Conservation (phyloP, 2,888 invertebrate species). For the Nephrocerus scutellatus region DNA sequence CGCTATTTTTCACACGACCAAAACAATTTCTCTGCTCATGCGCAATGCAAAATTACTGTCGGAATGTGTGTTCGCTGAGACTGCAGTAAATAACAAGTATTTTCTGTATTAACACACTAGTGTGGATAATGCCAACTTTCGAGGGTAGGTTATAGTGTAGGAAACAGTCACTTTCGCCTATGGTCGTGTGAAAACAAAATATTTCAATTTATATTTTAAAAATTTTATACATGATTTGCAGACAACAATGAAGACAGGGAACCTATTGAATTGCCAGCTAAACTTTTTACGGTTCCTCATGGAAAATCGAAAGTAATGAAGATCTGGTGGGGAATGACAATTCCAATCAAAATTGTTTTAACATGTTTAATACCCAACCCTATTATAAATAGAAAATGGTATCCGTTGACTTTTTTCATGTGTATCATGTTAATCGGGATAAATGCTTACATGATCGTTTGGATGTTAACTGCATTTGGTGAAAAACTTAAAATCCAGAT, state of each 20-base stretch:
- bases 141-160: too few relatives aligned
- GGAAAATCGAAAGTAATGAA: constrained; percentile 30
- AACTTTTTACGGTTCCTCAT: constrained; percentile 49
- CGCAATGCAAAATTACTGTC: too few relatives aligned
- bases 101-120: too few relatives aligned
- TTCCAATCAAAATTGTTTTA: constrained; percentile 64
- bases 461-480: constrained; percentile 89
- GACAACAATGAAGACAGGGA: constrained; percentile 34
- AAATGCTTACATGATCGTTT: constrained; percentile 80
- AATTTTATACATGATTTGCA: constrained; percentile 7
- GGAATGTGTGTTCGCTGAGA: too few relatives aligned
- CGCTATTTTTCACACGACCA: too few relatives aligned
- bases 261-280: constrained; percentile 26
- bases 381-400: constrained; percentile 53
- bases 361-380: constrained; percentile 67
- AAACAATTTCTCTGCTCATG: too few relatives aligned
- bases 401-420: constrained; percentile 74
- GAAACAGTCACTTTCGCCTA: too few relatives aligned
- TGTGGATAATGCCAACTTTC: too few relatives aligned
- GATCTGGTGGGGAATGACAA: constrained; percentile 61
- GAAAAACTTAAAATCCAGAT: constrained; percentile 21
- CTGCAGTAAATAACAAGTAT: too few relatives aligned
- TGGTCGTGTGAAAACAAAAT: too few relatives aligned
- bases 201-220: neutral
- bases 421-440: constrained; percentile 80